These are phyloP conservation scores for Amblyornis subalaris DNA, from an alignment of 2,113 vertebrate species.

Conservation along the genomic window DNA sequence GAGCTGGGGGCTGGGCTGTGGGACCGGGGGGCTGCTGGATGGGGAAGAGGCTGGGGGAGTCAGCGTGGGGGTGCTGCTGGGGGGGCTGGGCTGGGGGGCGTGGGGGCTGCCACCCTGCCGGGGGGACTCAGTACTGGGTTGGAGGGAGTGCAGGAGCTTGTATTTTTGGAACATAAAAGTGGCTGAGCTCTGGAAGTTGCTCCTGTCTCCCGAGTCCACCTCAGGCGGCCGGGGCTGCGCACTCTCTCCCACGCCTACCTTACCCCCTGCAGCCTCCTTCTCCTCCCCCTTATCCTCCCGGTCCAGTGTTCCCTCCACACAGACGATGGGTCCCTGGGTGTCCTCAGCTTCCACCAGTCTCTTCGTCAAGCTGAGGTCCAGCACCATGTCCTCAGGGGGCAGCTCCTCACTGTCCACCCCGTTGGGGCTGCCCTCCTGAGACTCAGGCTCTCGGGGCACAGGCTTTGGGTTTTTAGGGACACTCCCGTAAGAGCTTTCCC, in stretches of 20 bases:
- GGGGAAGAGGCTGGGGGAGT: neutral
- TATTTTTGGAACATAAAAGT: conserved; percentile 72
- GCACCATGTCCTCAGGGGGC: neutral
- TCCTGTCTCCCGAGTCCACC: neutral
- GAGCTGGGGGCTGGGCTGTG: fast-evolving
- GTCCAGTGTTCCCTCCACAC: fast-evolving
- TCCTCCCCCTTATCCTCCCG: neutral
- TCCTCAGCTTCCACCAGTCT: neutral
- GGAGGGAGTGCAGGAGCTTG: neutral
- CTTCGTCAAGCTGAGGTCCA: conserved; percentile 63
- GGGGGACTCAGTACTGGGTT: fast-evolving
- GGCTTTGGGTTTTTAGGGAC: neutral
- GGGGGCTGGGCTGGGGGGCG: neutral
- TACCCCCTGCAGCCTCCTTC: neutral
- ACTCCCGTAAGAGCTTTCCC: neutral
- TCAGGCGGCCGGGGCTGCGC: fast-evolving
- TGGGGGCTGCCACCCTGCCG: fast-evolving
- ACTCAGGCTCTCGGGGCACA: fast-evolving
- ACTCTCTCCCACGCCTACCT: neutral
- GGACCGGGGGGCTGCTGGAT: neutral
- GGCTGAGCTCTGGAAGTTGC: conserved; percentile 70
- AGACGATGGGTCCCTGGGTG: fast-evolving
- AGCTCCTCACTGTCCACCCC: fast-evolving
- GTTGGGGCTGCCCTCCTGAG: fast-evolving
- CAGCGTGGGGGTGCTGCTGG: neutral